Evolutionary conservation across 2,113 vertebrate species (phyloP), one percentile per base, ranked within the genome.

Genomic region (Picathartes gymnocephalus): DNA sequence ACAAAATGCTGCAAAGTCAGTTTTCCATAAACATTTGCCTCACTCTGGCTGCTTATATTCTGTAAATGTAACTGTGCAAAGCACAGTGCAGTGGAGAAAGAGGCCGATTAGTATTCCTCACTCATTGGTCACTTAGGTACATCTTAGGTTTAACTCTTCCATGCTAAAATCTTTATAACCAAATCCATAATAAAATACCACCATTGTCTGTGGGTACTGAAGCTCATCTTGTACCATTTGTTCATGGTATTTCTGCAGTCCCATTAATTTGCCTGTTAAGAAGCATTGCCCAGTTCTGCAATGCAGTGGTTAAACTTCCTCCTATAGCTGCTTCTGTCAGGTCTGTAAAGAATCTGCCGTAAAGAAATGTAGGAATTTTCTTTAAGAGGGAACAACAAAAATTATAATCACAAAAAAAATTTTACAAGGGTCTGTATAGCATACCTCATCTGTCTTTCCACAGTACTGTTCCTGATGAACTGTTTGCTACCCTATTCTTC

Each of bases 141-240:
- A 16, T 44, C 84, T 88, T 69, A 39, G 28, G 25, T 76, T 42
- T 11, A 71, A 72, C 4, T 47, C 33, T 81, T 66, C 56, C 13
- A 24, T 61, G 23, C 50, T 77, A 33, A 58, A 68, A 57, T 53
- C 33, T 70, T 61, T 8, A 9, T 45, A 69, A 81, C 13, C 23
- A 88, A 86, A 62, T n/a, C 21, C 7, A 2, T 66, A 42, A 65
- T 45, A 54, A 80, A 71, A 31, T 76, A 23, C 4, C 33, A 11
- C 69, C 60, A 23, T 85, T 72, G 61, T 98, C 97, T 85, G 86
- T 94, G 81, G 85, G 58, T 92, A 71, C 69, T 95, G 62, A 84
- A 69, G 61, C 48, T 97, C 84, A 79, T 97, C 97, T 64, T 87
- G 65, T 50, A 95, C 90, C n/a, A 92, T 93, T 94, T 98, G 95